Evolutionary conservation across 2,113 vertebrate genomes (phyloP).

Genomic region (Platycercus adscitus): DNA sequence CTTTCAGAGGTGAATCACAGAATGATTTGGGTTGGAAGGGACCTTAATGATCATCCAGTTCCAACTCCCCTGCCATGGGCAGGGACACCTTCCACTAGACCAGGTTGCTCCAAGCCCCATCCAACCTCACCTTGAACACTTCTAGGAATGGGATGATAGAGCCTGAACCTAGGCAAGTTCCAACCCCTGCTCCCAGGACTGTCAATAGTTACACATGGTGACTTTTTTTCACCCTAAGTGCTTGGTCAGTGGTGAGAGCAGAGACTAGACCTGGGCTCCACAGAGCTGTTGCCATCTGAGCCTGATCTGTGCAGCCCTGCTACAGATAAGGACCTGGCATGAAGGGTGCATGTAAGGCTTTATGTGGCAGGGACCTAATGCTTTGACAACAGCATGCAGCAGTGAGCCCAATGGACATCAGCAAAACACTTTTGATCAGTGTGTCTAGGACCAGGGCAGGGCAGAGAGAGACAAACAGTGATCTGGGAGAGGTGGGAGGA

Average conservation of each 20-base stretch:
- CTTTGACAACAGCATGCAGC: accelerated
- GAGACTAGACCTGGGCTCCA: not conserved
- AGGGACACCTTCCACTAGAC: not conserved
- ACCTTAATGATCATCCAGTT: not conserved
- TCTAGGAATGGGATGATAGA: not conserved
- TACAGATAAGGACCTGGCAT: accelerated
- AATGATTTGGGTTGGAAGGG: not conserved
- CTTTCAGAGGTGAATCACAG: not conserved
- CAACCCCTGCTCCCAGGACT: accelerated
- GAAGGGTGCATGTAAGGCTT: not conserved
- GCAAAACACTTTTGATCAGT: accelerated
- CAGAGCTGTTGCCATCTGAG: not conserved
- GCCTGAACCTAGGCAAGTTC: not conserved
- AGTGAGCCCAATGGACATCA: not conserved
- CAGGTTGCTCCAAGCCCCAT: not conserved
- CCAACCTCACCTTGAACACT: not conserved
- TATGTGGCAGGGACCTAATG: no score
- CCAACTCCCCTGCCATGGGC: not conserved
- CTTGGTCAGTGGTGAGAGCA: not conserved
- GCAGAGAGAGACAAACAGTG: not conserved
- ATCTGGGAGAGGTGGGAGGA: not conserved
- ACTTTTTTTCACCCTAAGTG: not conserved
- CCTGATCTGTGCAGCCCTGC: not conserved
- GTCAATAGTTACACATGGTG: accelerated
- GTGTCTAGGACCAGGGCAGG: not conserved